Base-by-base conservation (phyloP, 2,888 invertebrate genomes). In the Plusia festucae region DNA sequence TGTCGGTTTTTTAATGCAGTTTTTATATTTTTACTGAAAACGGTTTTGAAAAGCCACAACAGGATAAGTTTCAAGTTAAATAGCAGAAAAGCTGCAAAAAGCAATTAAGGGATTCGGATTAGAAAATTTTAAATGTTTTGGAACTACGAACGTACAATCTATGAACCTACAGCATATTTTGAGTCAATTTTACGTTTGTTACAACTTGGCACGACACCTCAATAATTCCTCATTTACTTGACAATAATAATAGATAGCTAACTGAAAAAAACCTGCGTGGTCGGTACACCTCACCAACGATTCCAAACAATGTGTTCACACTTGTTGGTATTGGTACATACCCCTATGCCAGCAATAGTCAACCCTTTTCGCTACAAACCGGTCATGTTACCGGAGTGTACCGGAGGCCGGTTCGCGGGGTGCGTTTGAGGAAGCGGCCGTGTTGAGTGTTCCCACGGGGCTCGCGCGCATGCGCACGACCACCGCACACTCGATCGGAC, bases 381-480 rank as follows among this genome's bases (percentile, higher is more conserved):
- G 68, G 78, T 79, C 67, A 63, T 74, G 81, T 79, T 78, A 81
- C 71, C 63, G 53, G 75, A 80, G 66, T 65, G 65, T 79, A 81
- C 71, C 63, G 52, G 75, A 79, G 66, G 68, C 68, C 74, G 61
- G 75, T 68, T 71, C 32, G 60, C 64, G 56, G 70, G 76, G 74
- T 76, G 63, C 73, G 78, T 79, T 82, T 80, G 77, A 86, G 86
- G 86, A 86, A 86, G 85, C 79, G 68, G 63, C 53, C 62, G 67
- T 61, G 65, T n/a, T n/a, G n/a, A n/a, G n/a, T n/a, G n/a, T 86
- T 86, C 86, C 81, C 86, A 87, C 86, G 86, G 72, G 78, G 84
- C 81, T 82, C 67, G 64, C 70, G 74, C 81, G 79, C 82, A 81
- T 79, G 82, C 82, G 78, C 72, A 60, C 24, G 53, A 44, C 65